These are phyloP conservation scores for Columbina picui DNA, from an alignment of 2,113 vertebrate genomes.

Conservation along the genomic window DNA sequence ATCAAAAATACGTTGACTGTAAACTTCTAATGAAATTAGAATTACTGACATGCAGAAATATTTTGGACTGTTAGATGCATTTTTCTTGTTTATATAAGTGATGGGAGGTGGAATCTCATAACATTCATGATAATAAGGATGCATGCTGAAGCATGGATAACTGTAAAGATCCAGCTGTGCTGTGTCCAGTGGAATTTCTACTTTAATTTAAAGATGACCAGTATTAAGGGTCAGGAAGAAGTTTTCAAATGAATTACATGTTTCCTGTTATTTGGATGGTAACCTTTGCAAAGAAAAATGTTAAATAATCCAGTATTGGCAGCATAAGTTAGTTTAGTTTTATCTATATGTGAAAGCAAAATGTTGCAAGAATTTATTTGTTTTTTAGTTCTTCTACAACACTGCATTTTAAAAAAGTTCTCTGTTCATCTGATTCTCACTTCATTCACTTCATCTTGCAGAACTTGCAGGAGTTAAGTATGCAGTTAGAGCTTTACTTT, in stretches of 20 bases:
- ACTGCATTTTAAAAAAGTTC: neutral
- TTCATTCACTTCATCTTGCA: neutral
- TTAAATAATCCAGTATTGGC: neutral
- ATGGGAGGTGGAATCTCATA: neutral
- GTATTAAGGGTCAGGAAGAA: neutral
- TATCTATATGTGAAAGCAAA: neutral
- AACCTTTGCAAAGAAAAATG: neutral
- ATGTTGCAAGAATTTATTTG: neutral
- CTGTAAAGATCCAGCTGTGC: neutral
- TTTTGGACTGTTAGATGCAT: neutral
- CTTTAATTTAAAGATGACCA: neutral
- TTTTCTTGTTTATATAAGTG: neutral
- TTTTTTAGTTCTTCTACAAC: neutral
- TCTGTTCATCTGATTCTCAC: neutral
- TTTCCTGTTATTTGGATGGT: neutral
- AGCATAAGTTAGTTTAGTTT: neutral
- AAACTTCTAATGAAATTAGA: neutral
- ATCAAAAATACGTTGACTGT: neutral
- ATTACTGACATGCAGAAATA: neutral
- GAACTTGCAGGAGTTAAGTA: neutral
- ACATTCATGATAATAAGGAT: neutral
- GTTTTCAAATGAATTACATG: neutral
- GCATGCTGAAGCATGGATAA: neutral
- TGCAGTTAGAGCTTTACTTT: neutral
- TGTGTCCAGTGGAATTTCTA: neutral